phyloP scores from a whole-genome alignment of 2,888 invertebrate species.

The Cotesia congregata region DNA sequence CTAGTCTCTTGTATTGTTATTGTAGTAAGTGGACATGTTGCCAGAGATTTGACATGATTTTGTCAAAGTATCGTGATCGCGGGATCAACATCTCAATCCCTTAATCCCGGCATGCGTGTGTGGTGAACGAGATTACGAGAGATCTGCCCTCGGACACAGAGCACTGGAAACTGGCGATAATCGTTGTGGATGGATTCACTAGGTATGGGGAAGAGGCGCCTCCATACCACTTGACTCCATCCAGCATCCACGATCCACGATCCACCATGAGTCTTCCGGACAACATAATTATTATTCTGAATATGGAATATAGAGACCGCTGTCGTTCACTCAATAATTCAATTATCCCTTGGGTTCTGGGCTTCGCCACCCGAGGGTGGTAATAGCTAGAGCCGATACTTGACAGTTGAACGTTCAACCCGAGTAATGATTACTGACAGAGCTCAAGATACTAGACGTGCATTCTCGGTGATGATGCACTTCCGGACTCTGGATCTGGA shows the following conservation, averaged over 20 bases:
- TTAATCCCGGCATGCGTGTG: background rate
- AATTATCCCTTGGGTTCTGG: constrained; percentile 28
- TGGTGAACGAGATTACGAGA: constrained; percentile 16
- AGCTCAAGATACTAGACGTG: constrained; percentile 45
- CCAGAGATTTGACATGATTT: constrained; percentile 27
- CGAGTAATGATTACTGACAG: background rate
- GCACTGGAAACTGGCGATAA: constrained; percentile 31
- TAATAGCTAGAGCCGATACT: background rate
- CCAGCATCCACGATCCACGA: too few species aligned
- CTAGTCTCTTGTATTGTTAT: too few species aligned
- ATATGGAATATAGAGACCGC: constrained; percentile 36
- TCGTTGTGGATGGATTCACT: constrained; percentile 29
- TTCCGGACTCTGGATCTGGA: constrained; percentile 66
- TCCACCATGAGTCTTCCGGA: constrained; percentile 15
- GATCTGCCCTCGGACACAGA: constrained; percentile 14
- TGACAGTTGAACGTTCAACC: constrained; percentile 11
- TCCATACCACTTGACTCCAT: constrained; percentile 8
- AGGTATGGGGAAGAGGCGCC: background rate
- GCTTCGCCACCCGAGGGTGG: background rate
- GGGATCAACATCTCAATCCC: background rate
- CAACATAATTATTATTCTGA: constrained; percentile 36
- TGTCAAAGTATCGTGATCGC: constrained; percentile 12
- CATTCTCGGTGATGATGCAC: constrained; percentile 51
- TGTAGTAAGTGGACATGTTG: constrained; percentile 1
- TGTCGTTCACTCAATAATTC: constrained; percentile 37